Percentiles rank a stretch among this genome's conserved stretches.
Conservation (phyloP, 2,113 vertebrate species). For the Gavialis gangeticus region DNA sequence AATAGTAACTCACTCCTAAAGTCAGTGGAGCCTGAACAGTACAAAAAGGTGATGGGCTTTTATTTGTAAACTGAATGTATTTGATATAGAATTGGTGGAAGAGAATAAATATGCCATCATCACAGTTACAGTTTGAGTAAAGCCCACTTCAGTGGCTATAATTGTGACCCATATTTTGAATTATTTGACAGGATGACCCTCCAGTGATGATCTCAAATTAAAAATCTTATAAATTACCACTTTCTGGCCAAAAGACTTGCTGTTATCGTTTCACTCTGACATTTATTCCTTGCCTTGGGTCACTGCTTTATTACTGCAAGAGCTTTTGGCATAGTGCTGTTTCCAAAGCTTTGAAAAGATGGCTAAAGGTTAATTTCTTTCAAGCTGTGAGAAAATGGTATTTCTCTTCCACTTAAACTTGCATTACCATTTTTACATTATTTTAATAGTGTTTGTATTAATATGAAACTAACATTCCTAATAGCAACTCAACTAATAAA, state of each 20-base stretch:
- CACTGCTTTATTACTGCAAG: conserved; percentile 72
- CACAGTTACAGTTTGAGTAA: conserved; percentile 62
- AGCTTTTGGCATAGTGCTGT: conserved; percentile 73
- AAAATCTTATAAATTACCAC: conserved; percentile 77
- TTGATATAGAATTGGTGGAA: conserved; percentile 63
- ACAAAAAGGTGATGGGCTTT: neutral
- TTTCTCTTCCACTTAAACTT: conserved; percentile 65
- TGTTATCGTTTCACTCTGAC: conserved; percentile 74
- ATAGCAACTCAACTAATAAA: conserved; percentile 73
- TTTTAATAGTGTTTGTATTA: conserved; percentile 59
- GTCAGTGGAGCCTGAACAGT: too few species aligned
- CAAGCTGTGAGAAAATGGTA: conserved; percentile 73
- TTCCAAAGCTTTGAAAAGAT: conserved; percentile 68
- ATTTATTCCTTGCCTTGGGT: conserved; percentile 72
- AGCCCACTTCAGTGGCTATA: conserved; percentile 53
- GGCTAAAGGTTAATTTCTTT: conserved; percentile 74
- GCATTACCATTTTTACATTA: conserved; percentile 68
- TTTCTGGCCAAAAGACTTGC: conserved; percentile 71
- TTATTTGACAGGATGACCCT: conserved; percentile 76
- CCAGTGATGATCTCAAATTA: conserved; percentile 73
- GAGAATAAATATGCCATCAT: conserved; percentile 72
- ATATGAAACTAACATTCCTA: conserved; percentile 56
- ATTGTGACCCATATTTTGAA: conserved; percentile 73
- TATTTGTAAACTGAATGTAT: conserved; percentile 49
- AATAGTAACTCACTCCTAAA: neutral